These are phyloP conservation scores for Thalassaphorura encarpata DNA, from an alignment of 1,140 invertebrate genomes.

Conservation along the genomic window DNA sequence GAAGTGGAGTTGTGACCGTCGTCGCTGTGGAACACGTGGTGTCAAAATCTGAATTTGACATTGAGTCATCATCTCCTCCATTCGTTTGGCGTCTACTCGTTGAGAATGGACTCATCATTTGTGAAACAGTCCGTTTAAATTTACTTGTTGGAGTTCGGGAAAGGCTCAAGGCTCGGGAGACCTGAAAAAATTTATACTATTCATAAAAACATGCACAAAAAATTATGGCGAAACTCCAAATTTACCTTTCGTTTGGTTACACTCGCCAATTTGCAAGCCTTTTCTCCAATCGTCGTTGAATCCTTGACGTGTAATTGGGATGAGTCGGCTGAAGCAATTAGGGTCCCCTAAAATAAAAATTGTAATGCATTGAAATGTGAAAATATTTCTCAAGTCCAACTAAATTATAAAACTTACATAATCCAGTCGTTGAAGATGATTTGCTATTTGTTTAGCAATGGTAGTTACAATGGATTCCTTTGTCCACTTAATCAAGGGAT, in stretches of 20 bases:
- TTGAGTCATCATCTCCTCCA: constrained; percentile 15
- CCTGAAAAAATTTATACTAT: constrained; percentile 35
- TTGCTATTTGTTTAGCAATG: constrained; percentile 25
- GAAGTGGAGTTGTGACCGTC: constrained; percentile 17
- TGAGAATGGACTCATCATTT: constrained; percentile 78
- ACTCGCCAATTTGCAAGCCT: constrained; percentile 55
- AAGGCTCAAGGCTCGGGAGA: constrained; percentile 84
- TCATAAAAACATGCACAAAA: not conserved
- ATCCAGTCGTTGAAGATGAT: constrained; percentile 22
- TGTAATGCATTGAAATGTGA: too few relatives aligned
- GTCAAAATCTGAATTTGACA: constrained; percentile 15
- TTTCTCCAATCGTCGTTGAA: constrained; percentile 7
- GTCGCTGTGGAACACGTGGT: not conserved
- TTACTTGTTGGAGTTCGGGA: constrained; percentile 81
- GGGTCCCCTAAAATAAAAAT: too few relatives aligned
- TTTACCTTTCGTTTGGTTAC: constrained; percentile 62
- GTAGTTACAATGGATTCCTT: constrained; percentile 17
- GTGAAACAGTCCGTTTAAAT: constrained; percentile 82
- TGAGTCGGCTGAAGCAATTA: too few relatives aligned
- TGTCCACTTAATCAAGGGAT: too few relatives aligned
- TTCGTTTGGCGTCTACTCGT: not conserved
- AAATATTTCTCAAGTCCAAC: too few relatives aligned
- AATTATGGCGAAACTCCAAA: not conserved
- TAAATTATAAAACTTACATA: constrained; percentile 26
- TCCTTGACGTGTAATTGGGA: too few relatives aligned